Conservation (phyloP, 2,113 vertebrate genomes). For the Lycaon pictus region DNA sequence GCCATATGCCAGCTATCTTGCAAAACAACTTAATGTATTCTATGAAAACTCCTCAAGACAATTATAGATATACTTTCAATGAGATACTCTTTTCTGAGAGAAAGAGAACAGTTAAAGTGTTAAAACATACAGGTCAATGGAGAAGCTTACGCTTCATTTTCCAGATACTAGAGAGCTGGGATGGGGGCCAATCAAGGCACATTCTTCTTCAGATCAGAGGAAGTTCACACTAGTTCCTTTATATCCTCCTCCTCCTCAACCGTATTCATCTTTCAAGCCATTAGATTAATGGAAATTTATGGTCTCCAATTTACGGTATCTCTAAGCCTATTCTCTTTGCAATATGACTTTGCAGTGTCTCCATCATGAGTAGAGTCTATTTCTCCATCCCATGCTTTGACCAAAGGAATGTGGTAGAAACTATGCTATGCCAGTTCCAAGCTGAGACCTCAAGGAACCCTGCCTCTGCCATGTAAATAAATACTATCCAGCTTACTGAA, state of each 20-base stretch:
- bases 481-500: not conserved
- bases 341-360: not conserved
- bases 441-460: not conserved
- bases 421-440: not conserved
- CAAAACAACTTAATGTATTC: not conserved
- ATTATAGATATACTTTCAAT: not conserved
- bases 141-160: not conserved
- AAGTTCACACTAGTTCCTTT: not conserved
- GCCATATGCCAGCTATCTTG: not conserved
- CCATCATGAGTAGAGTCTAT: not conserved
- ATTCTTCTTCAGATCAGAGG: slow-evolving; percentile 9
- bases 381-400: not conserved
- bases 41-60: not conserved
- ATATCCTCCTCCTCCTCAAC: not conserved
- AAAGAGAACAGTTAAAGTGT: not conserved
- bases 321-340: not conserved
- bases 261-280: not conserved
- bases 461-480: not conserved
- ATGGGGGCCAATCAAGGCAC: not conserved
- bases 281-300: not conserved
- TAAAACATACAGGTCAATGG: not conserved
- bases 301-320: not conserved
- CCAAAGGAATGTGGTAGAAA: not conserved
- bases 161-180: not conserved
- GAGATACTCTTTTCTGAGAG: not conserved